Base-by-base conservation (phyloP, 2,888 invertebrate species). In the Deladenus siricidicola region DNA sequence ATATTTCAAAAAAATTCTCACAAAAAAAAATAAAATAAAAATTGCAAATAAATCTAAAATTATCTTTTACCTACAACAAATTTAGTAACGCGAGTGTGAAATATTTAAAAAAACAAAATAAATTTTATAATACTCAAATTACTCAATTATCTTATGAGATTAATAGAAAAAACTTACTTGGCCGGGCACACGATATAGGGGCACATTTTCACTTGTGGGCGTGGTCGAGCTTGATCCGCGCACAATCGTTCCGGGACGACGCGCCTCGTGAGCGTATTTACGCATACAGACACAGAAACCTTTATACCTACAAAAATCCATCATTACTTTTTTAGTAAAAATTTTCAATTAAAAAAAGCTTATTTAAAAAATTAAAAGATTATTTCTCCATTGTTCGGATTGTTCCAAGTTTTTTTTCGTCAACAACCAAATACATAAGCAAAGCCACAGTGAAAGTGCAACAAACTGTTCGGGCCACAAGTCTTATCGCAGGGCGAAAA, bases 401-500 rank as follows among this genome's bases (percentile, higher is more conserved):
- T n/a, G n/a, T n/a, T n/a, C n/a, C n/a, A n/a, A n/a, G n/a, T n/a
- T n/a, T n/a, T n/a, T n/a, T n/a, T n/a, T n/a, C n/a, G n/a, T n/a
- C n/a, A n/a, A n/a, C n/a, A n/a, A n/a, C n/a, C n/a, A n/a, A n/a
- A n/a, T n/a, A n/a, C n/a, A n/a, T n/a, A n/a, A n/a, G n/a, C n/a
- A n/a, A n/a, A n/a, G n/a, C n/a, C n/a, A n/a, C n/a, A n/a, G n/a
- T n/a, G n/a, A n/a, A n/a, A n/a, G n/a, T n/a, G n/a, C n/a, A n/a
- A n/a, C n/a, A n/a, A 60, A 70, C 70, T 62, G 44, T 74, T 60
- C 6, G 68, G 50, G 28, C 93, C 93, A 80, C 94, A 94, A 56
- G 89, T 88, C 63, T 87, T 88, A 4, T 91, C 90, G 80, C 94
- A 94, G 60, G 88, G 84, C 1, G 90, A 89, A 72, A 88, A 79